Evolutionary conservation across 2,888 invertebrate species (phyloP).

Genomic region (Bursaphelenchus okinawaensis): DNA sequence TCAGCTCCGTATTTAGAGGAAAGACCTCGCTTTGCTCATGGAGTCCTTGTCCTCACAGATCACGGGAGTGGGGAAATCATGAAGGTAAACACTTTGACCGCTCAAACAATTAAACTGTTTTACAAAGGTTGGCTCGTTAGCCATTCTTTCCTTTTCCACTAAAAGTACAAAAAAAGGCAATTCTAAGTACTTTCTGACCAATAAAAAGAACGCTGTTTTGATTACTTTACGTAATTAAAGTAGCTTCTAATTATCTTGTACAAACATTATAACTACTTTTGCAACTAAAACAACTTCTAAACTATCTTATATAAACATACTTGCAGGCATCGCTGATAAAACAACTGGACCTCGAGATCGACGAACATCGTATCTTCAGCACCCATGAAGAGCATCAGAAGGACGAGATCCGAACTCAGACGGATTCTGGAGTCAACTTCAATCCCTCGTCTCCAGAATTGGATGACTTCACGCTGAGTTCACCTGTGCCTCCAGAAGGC

Average conservation of each 20-base stretch:
- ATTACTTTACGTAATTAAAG: too few relatives aligned
- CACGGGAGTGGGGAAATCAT: slow-evolving; percentile 10
- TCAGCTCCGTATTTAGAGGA: slow-evolving; percentile 19
- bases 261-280: too few relatives aligned
- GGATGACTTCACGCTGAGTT: background rate
- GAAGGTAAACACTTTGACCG: slow-evolving; percentile 10
- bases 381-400: background rate
- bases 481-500: background rate
- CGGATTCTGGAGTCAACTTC: background rate
- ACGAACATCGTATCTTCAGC: background rate
- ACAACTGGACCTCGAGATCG: slow-evolving; percentile 15
- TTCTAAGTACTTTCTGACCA: too few relatives aligned
- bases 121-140: too few relatives aligned
- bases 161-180: too few relatives aligned
- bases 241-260: too few relatives aligned
- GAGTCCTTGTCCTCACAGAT: slow-evolving; percentile 18
- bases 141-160: too few relatives aligned
- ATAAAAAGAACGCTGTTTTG: too few relatives aligned
- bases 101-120: too few relatives aligned
- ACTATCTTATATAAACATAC: too few relatives aligned
- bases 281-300: too few relatives aligned
- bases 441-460: background rate
- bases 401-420: background rate
- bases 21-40: slow-evolving; percentile 23
- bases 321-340: slow-evolving; percentile 21